A percentile compares a stretch with the other conserved stretches of the same genome.
Conservation (phyloP, 2,113 vertebrate species). For the Engystomops pustulosus region DNA sequence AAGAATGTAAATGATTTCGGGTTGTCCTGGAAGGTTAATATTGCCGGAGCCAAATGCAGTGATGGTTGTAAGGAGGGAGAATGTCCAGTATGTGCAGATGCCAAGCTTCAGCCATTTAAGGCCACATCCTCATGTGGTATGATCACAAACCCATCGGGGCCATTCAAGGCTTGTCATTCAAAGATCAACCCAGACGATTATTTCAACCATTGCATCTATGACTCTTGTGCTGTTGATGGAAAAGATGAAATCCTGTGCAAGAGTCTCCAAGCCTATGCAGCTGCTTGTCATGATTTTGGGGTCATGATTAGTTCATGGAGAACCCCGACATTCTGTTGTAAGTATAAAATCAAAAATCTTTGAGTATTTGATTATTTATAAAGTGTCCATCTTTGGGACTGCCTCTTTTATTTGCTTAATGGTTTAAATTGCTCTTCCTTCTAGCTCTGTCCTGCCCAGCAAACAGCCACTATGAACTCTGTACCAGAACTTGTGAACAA, state of each 20-base stretch:
- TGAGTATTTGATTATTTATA: neutral
- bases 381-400: neutral
- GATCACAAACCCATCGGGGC: constrained; percentile 41
- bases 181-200: constrained; percentile 65
- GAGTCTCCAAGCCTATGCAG: constrained; percentile 67
- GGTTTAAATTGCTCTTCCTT: neutral
- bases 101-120: accelerated
- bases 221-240: constrained; percentile 64
- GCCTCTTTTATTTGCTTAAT: neutral
- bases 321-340: constrained; percentile 69
- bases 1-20: constrained; percentile 59
- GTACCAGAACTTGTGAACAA: constrained; percentile 72
- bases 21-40: constrained; percentile 63
- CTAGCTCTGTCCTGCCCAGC: constrained; percentile 69
- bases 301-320: constrained; percentile 70
- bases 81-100: neutral
- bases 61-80: neutral
- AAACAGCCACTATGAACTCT: constrained; percentile 77
- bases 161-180: no score
- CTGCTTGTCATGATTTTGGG: constrained; percentile 65
- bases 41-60: neutral
- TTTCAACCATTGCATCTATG: constrained; percentile 69
- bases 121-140: constrained; percentile 38
- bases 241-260: neutral
- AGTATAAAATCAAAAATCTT: constrained; percentile 63